Evolutionary conservation across 2,113 vertebrate genomes (phyloP).

Genomic region (Crotalus horridus): DNA sequence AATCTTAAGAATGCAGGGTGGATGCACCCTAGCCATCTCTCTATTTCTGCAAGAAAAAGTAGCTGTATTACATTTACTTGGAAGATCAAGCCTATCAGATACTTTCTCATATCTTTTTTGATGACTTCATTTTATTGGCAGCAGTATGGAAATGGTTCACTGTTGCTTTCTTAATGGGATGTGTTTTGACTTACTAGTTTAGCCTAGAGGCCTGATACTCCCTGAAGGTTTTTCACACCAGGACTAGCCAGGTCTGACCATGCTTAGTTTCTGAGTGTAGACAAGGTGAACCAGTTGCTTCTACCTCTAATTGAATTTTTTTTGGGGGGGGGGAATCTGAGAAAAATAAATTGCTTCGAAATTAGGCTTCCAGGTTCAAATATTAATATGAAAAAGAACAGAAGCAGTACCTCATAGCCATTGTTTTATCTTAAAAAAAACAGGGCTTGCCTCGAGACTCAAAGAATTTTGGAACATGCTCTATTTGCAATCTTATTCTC

Average conservation of each 20-base stretch:
- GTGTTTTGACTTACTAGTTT: not conserved
- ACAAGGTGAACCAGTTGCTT: not conserved
- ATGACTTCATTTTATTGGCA: not conserved
- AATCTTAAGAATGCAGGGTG: not conserved
- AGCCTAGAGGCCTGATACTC: not conserved
- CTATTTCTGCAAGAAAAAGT: not conserved
- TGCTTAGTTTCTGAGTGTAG: not conserved
- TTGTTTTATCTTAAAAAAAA: constrained; percentile 28
- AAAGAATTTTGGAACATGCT: constrained; percentile 33
- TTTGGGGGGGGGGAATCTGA: constrained; percentile 5
- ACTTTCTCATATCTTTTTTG: not conserved
- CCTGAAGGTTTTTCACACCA: not conserved
- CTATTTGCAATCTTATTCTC: not conserved
- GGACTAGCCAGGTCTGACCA: not conserved
- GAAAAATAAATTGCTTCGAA: constrained; percentile 58
- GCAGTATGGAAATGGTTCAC: not conserved
- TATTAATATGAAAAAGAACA: constrained; percentile 39
- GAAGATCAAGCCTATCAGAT: not conserved
- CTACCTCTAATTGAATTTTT: not conserved
- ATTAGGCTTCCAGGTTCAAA: constrained; percentile 45
- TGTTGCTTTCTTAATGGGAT: not conserved
- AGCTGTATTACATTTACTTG: not conserved
- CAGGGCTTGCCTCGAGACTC: constrained; percentile 27
- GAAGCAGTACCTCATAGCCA: constrained; percentile 40
- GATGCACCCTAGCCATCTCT: not conserved